Base-by-base conservation (phyloP, 2,888 invertebrate genomes). In the Xiphydria camelus region DNA sequence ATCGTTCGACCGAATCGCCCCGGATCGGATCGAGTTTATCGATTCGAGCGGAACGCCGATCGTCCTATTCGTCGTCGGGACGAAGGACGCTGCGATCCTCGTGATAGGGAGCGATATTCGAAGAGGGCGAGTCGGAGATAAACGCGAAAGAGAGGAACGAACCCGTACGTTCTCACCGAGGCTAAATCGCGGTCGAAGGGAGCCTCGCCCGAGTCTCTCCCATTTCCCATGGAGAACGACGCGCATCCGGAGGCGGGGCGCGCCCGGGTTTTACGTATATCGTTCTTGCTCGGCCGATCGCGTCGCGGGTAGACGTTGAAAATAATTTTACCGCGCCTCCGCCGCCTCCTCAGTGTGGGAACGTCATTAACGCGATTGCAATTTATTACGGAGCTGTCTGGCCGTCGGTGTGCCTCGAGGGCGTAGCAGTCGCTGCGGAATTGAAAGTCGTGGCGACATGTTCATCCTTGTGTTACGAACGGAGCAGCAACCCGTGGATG, bases 381-480 rank as follows among this genome's bases (percentile, higher is more conserved):
- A 73, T 73, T 73, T 72, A 72, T 73, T 67, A 72, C 64, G 55
- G 55, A 51, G 54, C 65, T 62, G 70, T 69, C 65, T 61, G 56
- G 57, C 59, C 55, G 56, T 47, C 59, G 64, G 62, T 63, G 57
- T 51, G 57, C 64, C 64, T 58, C 54, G 52, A 37, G 62, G 62
- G 63, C 49, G 53, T 61, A n/a, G n/a, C n/a, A 53, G 54, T 54
- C 57, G 49, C 33, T 42, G 45, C 39, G 23, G 34, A 51, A 41
- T 46, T 29, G 47, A 45, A 49, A 47, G 51, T 41, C 43, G 20
- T 31, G 45, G 45, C 47, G 46, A 46, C 48, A 48, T 34, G 33
- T 45, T 15, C 34, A 29, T 34, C 34, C 34, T 34, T n/a, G 18
- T 15, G 17, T 34, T 5, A 15, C 34, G n/a, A n/a, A 34, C 34